These are phyloP conservation scores for Litocranius walleri DNA, from an alignment of 2,113 vertebrate species.

Conservation along the genomic window DNA sequence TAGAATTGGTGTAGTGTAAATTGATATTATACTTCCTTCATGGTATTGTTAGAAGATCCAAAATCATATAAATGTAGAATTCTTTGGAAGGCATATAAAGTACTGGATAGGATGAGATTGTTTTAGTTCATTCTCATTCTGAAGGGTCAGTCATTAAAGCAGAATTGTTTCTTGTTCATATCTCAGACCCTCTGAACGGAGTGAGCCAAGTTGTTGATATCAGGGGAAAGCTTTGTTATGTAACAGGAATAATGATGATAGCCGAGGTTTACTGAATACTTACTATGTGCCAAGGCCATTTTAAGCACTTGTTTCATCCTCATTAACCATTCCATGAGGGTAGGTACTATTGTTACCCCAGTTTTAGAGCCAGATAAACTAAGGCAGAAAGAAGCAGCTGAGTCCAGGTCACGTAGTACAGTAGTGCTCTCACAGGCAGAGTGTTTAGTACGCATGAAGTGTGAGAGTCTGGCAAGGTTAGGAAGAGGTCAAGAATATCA, in stretches of 20 bases:
- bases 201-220: neutral
- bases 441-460: neutral
- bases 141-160: neutral
- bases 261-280: neutral
- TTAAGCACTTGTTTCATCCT: neutral
- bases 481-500: neutral
- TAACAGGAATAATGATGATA: neutral
- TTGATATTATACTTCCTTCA: neutral
- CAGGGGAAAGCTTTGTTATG: neutral
- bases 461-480: neutral
- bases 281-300: neutral
- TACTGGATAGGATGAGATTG: neutral
- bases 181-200: neutral
- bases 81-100: neutral
- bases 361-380: neutral
- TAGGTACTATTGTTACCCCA: neutral
- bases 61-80: slow-evolving; percentile 6
- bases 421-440: neutral
- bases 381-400: neutral
- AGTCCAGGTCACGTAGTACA: neutral
- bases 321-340: neutral
- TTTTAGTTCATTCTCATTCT: slow-evolving; percentile 25
- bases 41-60: neutral
- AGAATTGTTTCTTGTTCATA: neutral
- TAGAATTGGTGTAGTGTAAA: neutral